Percentiles rank a stretch among this genome's conserved stretches.
Evolutionary conservation across 64 coral and sea anemone genomes (phyloP).

Genomic region (Pocillopora damicornis): DNA sequence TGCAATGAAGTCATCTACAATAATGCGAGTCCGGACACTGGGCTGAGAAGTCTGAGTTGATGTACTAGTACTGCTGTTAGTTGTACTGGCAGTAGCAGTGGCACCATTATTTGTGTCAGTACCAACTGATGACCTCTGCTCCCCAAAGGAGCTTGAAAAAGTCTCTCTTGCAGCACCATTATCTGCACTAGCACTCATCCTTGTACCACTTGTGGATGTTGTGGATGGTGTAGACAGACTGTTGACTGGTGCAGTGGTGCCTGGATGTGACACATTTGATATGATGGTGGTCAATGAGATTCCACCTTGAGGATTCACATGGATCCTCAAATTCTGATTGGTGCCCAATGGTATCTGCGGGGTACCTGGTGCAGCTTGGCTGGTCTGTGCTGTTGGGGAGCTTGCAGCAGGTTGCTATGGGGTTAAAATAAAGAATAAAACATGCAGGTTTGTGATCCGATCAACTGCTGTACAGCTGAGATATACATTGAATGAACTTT

Average conservation of each 20-base stretch:
- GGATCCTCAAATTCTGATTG: conserved; percentile 46
- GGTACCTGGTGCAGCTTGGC: conserved; percentile 1
- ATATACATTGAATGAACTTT: too few species aligned
- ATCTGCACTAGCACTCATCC: conserved; percentile 19
- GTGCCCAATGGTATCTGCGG: conserved; percentile 21
- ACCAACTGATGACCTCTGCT: conserved; percentile 10
- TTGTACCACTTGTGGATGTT: conserved; percentile 38
- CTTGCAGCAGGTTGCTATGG: neutral
- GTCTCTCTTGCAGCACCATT: conserved; percentile 22
- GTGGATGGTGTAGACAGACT: conserved; percentile 34
- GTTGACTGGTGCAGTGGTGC: conserved; percentile 51
- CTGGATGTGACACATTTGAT: conserved; percentile 46
- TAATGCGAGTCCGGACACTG: conserved; percentile 55
- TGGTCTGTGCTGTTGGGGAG: conserved; percentile 2
- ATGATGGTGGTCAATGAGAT: conserved; percentile 65
- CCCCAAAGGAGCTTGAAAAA: conserved; percentile 19
- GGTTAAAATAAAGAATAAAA: neutral
- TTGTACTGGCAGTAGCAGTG: conserved; percentile 19
- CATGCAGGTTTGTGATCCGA: too few species aligned
- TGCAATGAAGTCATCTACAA: conserved; percentile 86
- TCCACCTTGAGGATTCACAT: conserved; percentile 69
- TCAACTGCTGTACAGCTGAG: too few species aligned
- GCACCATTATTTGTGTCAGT: conserved; percentile 34
- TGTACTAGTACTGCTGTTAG: conserved; percentile 41
- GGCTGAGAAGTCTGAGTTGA: conserved; percentile 58